A percentile compares a stretch with the other conserved stretches of the same genome.
Evolutionary conservation across 2,113 vertebrate genomes (phyloP).

Genomic region (Perccottus glenii): DNA sequence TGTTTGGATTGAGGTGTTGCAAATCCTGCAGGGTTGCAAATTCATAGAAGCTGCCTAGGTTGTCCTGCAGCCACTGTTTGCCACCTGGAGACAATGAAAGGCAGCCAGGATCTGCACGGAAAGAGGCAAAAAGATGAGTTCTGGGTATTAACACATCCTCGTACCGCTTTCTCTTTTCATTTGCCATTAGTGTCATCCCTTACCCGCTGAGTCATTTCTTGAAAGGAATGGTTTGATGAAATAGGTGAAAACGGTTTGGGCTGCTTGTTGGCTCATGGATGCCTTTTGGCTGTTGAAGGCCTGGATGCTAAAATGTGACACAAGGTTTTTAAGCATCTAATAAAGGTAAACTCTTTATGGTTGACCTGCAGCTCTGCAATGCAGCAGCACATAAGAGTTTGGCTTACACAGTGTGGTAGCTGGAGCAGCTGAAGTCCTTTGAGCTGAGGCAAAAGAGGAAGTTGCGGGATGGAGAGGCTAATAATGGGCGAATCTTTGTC

Average conservation of each 20-base stretch:
- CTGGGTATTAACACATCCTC: neutral
- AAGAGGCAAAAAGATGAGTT: neutral
- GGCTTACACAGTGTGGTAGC: conserved; percentile 62
- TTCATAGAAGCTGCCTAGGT: conserved; percentile 44
- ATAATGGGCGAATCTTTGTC: conserved; percentile 37
- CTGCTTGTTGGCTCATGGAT: conserved; percentile 33
- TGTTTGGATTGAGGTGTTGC: conserved; percentile 44
- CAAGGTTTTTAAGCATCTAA: too few relatives aligned
- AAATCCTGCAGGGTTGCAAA: conserved; percentile 44
- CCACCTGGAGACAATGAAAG: conserved; percentile 9
- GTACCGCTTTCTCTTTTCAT: neutral
- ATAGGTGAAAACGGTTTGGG: conserved; percentile 32
- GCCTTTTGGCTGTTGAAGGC: conserved; percentile 35
- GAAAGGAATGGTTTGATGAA: conserved; percentile 62
- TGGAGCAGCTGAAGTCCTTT: conserved; percentile 61
- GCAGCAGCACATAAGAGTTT: neutral
- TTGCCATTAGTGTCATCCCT: neutral
- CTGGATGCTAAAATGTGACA: conserved; percentile 40
- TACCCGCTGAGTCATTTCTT: conserved; percentile 51
- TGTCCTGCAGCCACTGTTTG: conserved; percentile 42
- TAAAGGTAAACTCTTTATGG: neutral
- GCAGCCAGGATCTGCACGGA: conserved; percentile 51
- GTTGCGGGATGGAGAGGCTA: conserved; percentile 37
- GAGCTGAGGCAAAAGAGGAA: conserved; percentile 51
- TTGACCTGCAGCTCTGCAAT: neutral